Base-by-base conservation (phyloP, 2,797 vertebrate species). In the Smutsia temminckii region DNA sequence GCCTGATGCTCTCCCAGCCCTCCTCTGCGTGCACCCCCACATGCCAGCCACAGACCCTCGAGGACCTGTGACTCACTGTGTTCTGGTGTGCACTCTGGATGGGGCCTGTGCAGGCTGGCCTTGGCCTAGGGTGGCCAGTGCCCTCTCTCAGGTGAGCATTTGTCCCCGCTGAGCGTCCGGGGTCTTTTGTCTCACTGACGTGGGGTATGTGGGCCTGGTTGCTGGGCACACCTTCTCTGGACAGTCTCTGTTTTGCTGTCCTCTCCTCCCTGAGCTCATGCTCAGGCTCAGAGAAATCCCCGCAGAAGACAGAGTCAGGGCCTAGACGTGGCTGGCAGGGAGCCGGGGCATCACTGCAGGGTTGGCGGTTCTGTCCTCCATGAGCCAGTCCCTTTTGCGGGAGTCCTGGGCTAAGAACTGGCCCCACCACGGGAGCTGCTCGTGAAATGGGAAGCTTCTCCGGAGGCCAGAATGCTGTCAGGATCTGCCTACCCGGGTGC, bases 381-480 rank as follows among this genome's bases (percentile, higher is more conserved):
- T 81, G 85, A 94, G 81, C 96, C 87, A 80, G 63, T 85, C 13
- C 34, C 51, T 25, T 96, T 64, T 94, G 1, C 93, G 96, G 79
- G 68, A 90, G 40, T 20, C 61, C 49, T 64, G 51, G 16, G 53
- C 83, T 94, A 9, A 79, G 64, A 40, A 40, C 72, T 29, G 16
- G 20, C n/a, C 40, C 10, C 2, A 21, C 53, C 53, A 6, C n/a
- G 42, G 20, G 64, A 96, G 92, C 93, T 94, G 91, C 97, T 40
- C 94, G 91, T 94, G 78, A 92, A 95, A 55, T 95, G 96, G 94
- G 92, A 95, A 89, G 78, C 79, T 86, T 89, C 61, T 90, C 27
- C 27, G 83, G 66, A 74, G 77, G 64, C 25, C 23, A 57, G 72
- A 32, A 84, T 51, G 40, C 64, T 49, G 16, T 90, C 46, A 61